phyloP scores from a whole-genome alignment of 2,113 vertebrate genomes.

The Otis tarda region DNA sequence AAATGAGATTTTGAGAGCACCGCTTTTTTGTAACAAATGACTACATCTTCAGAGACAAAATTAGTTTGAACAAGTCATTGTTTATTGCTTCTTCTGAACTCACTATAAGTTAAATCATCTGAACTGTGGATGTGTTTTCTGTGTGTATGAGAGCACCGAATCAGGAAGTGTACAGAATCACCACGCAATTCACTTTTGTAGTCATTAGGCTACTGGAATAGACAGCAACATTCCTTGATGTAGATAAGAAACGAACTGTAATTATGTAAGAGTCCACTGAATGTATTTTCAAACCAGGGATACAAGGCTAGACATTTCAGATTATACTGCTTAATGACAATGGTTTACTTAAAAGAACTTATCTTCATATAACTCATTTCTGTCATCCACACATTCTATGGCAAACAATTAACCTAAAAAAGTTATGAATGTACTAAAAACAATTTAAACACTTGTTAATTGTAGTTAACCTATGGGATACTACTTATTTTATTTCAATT shows the following conservation, averaged over 20 bases:
- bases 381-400: not conserved
- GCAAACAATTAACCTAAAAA: not conserved
- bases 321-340: not conserved
- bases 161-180: not conserved
- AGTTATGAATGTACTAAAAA: not conserved
- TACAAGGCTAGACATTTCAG: not conserved
- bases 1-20: not conserved
- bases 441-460: not conserved
- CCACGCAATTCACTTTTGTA: not conserved
- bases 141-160: not conserved
- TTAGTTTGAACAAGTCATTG: not conserved
- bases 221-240: constrained; percentile 25
- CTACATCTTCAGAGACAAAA: not conserved
- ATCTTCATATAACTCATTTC: not conserved
- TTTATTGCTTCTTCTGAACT: not conserved
- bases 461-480: not conserved
- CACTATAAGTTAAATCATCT: not conserved
- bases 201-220: not conserved
- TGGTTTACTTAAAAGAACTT: not conserved
- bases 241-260: constrained; percentile 23
- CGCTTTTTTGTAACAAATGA: not conserved
- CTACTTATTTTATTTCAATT: not conserved
- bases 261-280: constrained; percentile 30
- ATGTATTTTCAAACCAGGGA: constrained; percentile 19
- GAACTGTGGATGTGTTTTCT: not conserved